Percentiles rank a stretch among this genome's conserved stretches.
phyloP scores from a whole-genome alignment of 2,888 invertebrate species.

The Drosophila multiciliata region DNA sequence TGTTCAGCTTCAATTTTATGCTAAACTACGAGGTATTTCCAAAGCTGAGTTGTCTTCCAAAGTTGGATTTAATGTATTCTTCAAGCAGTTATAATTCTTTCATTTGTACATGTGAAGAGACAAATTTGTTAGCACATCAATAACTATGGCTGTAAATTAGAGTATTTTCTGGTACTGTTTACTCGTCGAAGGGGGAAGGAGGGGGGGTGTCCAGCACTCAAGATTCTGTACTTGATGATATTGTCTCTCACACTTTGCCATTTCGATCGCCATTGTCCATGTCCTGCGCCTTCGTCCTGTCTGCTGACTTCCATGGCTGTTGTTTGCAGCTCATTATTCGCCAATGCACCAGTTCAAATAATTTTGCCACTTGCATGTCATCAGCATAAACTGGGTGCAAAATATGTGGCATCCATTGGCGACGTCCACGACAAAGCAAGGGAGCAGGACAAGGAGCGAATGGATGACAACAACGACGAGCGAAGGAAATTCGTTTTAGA shows the following conservation, averaged over 20 bases:
- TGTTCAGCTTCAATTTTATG: background rate
- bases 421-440: background rate
- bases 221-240: constrained; percentile 4
- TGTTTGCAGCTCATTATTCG: constrained; percentile 82
- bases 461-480: constrained; percentile 31
- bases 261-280: constrained; percentile 22
- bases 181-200: no score
- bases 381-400: constrained; percentile 83
- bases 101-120: background rate
- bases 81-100: constrained; percentile 5
- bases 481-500: constrained; percentile 72
- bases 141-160: constrained; percentile 8
- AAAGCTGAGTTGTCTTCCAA: background rate
- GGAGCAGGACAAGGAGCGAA: background rate
- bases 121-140: constrained; percentile 17
- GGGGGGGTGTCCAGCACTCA: constrained; percentile 5
- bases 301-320: no score
- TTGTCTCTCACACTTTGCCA: constrained; percentile 21
- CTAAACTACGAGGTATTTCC: background rate
- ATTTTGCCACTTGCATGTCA: constrained; percentile 82
- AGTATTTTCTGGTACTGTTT: background rate
- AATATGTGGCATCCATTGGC: constrained; percentile 73
- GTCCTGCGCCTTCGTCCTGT: constrained; percentile 30
- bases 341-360: constrained; percentile 69
- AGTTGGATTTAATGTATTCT: background rate